phyloP scores from a whole-genome alignment of 2,888 invertebrate species.

The Parnassius orleans region DNA sequence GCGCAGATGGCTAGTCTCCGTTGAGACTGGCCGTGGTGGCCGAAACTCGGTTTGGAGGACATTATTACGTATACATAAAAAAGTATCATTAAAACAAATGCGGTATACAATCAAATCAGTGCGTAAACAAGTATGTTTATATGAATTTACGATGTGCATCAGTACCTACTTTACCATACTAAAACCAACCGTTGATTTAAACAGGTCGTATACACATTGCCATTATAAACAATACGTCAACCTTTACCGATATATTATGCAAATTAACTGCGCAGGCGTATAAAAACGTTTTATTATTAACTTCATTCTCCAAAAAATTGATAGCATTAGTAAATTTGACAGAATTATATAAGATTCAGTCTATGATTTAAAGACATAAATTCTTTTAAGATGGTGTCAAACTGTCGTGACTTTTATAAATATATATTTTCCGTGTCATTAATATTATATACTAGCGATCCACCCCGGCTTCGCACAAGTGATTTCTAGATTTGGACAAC shows the following conservation, averaged over 20 bases:
- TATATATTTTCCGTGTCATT: not conserved
- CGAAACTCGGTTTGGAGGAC: no score
- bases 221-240: conserved; percentile 17
- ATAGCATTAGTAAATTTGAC: not conserved
- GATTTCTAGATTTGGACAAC: no score
- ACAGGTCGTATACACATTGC: conserved; percentile 21
- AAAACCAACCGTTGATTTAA: conserved; percentile 21
- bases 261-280: not conserved
- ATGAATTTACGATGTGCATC: conserved; percentile 26
- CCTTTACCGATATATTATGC: conserved; percentile 2
- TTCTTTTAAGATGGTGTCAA: not conserved
- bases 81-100: no score
- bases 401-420: not conserved
- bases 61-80: no score
- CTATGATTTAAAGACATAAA: not conserved
- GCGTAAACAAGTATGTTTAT: no score
- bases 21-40: no score
- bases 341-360: conserved; percentile 1
- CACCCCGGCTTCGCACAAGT: no score
- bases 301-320: conserved; percentile 2
- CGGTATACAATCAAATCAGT: no score
- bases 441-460: not conserved
- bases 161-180: conserved; percentile 27
- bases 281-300: conserved; percentile 8
- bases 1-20: no score